Conservation (phyloP, 1,140 invertebrate species). For the Neelides sp. region DNA sequence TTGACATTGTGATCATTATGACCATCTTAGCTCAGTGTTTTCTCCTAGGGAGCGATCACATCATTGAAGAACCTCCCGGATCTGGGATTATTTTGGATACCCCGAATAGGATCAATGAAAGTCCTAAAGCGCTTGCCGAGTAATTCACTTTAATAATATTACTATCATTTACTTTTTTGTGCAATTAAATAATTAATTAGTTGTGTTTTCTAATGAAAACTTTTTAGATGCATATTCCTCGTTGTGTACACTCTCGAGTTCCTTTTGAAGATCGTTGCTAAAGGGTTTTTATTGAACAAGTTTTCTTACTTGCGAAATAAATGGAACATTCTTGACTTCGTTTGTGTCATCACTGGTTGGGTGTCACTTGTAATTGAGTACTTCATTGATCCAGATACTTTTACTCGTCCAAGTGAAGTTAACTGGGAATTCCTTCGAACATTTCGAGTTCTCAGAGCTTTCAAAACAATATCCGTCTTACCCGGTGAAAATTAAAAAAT, state of each 20-base stretch:
- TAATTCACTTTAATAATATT: too few species aligned
- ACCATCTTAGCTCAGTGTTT: slow-evolving; percentile 92
- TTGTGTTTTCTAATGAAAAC: too few species aligned
- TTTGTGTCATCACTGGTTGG: slow-evolving; percentile 83
- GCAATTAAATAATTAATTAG: too few species aligned
- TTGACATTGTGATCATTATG: slow-evolving; percentile 89
- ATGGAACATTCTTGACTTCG: slow-evolving; percentile 92
- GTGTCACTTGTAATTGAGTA: slow-evolving; percentile 80
- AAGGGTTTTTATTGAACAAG: slow-evolving; percentile 86
- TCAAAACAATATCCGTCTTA: slow-evolving; percentile 92
- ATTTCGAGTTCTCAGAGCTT: slow-evolving; percentile 78
- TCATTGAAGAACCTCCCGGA: too few species aligned
- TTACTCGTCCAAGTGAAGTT: too few species aligned
- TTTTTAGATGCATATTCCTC: slow-evolving; percentile 79
- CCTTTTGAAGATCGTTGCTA: slow-evolving; percentile 84
- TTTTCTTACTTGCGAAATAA: slow-evolving; percentile 89
- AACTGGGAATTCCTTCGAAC: slow-evolving; percentile 81
- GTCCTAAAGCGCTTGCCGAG: too few species aligned
- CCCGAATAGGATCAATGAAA: too few species aligned
- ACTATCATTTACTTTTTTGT: too few species aligned
- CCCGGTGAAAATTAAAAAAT: slow-evolving; percentile 68
- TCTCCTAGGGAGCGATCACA: slow-evolving; percentile 91
- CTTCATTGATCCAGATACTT: too few species aligned
- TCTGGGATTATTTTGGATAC: too few species aligned
- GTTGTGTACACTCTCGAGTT: slow-evolving; percentile 89